phyloP scores from a whole-genome alignment of 2,797 vertebrate species.

The Nannoperca obscura region DNA sequence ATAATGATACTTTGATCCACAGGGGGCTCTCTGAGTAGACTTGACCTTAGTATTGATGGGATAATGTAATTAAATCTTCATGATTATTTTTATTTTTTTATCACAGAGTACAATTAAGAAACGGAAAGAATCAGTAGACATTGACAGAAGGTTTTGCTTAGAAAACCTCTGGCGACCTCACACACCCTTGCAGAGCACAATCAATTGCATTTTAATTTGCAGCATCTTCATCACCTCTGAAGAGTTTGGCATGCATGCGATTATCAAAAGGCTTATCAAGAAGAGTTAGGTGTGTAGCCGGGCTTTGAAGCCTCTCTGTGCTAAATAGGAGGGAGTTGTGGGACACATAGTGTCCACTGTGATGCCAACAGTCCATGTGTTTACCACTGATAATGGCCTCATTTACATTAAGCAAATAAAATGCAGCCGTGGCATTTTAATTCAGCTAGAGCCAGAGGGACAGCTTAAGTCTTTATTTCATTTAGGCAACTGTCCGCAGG shows the following conservation, averaged over 20 bases:
- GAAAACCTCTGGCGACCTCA: slow-evolving; percentile 1
- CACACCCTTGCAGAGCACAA: background rate
- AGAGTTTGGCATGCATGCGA: slow-evolving; percentile 17
- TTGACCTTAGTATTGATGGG: background rate
- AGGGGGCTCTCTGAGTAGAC: background rate
- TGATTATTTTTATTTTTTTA: too few species aligned
- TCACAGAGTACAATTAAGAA: background rate
- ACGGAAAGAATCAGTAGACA: background rate
- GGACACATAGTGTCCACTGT: slow-evolving; percentile 19
- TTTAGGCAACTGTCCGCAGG: slow-evolving; percentile 24
- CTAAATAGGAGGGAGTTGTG: slow-evolving; percentile 15
- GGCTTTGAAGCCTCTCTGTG: slow-evolving; percentile 51
- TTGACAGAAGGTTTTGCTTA: background rate
- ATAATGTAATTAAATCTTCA: slow-evolving; percentile 18
- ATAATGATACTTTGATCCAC: background rate
- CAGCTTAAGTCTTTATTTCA: slow-evolving; percentile 38
- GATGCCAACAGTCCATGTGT: slow-evolving; percentile 60
- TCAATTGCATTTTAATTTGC: slow-evolving; percentile 29
- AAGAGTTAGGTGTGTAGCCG: slow-evolving; percentile 27
- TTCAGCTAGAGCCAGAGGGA: slow-evolving; percentile 26
- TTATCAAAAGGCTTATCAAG: slow-evolving; percentile 50
- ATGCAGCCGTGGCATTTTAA: slow-evolving; percentile 48
- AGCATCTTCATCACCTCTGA: slow-evolving; percentile 19
- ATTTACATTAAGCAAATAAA: slow-evolving; percentile 58
- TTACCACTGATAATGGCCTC: slow-evolving; percentile 59